Evolutionary conservation across 2,888 invertebrate genomes (phyloP).

Genomic region (Serrognathus titanus): DNA sequence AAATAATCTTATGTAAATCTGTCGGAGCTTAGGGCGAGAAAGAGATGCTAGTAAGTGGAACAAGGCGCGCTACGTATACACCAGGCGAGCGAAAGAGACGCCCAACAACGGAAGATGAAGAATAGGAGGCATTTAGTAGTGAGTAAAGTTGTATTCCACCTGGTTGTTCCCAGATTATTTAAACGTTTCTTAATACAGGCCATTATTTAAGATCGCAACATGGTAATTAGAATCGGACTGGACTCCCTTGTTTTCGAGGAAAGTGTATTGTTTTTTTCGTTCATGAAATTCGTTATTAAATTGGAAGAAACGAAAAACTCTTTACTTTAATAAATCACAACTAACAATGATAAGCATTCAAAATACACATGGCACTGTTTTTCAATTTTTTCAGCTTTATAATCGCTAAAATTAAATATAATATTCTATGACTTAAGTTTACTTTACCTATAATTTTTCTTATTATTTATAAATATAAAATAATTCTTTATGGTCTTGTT

Average conservation of each 20-base stretch:
- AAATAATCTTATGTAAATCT: slow-evolving; percentile 51
- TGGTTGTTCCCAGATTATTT: slow-evolving; percentile 52
- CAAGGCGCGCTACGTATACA: background rate
- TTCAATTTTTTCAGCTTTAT: no score
- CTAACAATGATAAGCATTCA: no score
- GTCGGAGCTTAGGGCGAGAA: slow-evolving; percentile 27
- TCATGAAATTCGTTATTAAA: no score
- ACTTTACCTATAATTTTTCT: no score
- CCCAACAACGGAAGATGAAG: slow-evolving; percentile 36
- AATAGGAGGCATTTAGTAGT: slow-evolving; percentile 44
- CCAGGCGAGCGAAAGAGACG: background rate
- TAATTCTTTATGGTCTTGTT: no score
- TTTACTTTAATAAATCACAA: no score
- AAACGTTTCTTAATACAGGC: slow-evolving; percentile 52
- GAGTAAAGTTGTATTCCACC: slow-evolving; percentile 49
- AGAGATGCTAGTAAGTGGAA: slow-evolving; percentile 12
- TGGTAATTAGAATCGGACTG: slow-evolving; percentile 41
- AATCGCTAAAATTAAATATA: no score
- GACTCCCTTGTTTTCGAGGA: slow-evolving; percentile 28
- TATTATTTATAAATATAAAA: no score
- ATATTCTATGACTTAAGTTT: no score
- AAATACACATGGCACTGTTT: no score
- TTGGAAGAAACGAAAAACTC: no score
- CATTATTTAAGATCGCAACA: slow-evolving; percentile 50
- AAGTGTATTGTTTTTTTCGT: slow-evolving; percentile 15